Conservation (phyloP, 2,797 vertebrate genomes). For the Cossypha niveicapilla region DNA sequence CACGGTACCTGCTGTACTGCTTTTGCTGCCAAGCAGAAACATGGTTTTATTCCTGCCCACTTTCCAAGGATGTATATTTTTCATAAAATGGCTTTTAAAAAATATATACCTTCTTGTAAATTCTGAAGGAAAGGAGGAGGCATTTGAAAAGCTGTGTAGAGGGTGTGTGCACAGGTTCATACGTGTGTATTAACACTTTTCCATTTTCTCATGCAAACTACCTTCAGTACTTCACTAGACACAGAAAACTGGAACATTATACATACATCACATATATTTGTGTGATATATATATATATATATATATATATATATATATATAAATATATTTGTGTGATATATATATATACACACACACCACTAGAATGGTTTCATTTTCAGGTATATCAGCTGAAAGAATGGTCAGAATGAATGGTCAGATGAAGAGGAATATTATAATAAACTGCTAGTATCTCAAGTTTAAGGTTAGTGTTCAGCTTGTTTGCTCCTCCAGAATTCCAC, state of each 20-base stretch:
- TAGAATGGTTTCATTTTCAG: not conserved
- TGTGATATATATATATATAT: no score
- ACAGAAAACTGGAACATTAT: not conserved
- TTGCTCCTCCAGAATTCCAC: not conserved
- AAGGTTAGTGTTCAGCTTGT: not conserved
- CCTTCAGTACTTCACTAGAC: not conserved
- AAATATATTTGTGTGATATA: accelerated
- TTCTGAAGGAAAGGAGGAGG: not conserved
- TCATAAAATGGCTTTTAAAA: conserved; percentile 52
- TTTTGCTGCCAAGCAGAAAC: conserved; percentile 53
- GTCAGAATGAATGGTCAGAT: not conserved
- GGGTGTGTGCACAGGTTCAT: not conserved
- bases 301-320: no score
- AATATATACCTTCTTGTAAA: conserved; percentile 45
- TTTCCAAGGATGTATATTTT: conserved; percentile 60
- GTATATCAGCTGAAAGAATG: not conserved
- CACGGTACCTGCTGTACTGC: not conserved
- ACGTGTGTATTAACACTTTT: not conserved
- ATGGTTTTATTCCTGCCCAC: conserved; percentile 16
- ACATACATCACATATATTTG: accelerated
- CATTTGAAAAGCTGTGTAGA: not conserved
- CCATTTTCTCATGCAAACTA: not conserved
- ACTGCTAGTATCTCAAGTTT: not conserved
- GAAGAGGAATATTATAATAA: not conserved
- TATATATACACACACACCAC: no score